Evolutionary conservation across 2,797 vertebrate genomes (phyloP).

Genomic region (Pterois miles): DNA sequence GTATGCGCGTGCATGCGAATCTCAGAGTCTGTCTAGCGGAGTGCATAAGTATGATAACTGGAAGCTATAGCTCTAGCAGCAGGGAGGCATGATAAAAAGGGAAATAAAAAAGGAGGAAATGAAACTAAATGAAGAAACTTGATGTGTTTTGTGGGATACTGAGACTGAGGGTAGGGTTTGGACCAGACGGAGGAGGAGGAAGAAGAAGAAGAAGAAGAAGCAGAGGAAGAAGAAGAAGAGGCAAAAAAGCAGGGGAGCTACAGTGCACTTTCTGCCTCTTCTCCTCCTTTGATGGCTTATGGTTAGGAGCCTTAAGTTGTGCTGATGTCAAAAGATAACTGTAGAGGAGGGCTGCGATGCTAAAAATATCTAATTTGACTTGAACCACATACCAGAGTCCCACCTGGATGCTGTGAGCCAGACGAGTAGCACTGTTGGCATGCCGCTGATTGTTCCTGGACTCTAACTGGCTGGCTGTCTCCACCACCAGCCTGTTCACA

Average conservation of each 20-base stretch:
- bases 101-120: constrained; percentile 27
- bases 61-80: constrained; percentile 12
- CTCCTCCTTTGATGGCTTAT: constrained; percentile 65
- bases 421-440: constrained; percentile 60
- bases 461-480: constrained; percentile 53
- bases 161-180: constrained; percentile 16
- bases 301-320: constrained; percentile 51
- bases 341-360: neutral
- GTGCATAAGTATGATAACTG: constrained; percentile 52
- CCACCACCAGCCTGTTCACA: constrained; percentile 35
- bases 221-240: constrained; percentile 45
- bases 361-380: constrained; percentile 39
- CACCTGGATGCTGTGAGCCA: constrained; percentile 77
- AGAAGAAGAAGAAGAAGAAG: constrained; percentile 37
- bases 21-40: constrained; percentile 21
- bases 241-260: constrained; percentile 13
- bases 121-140: constrained; percentile 41
- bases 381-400: constrained; percentile 26
- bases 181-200: neutral
- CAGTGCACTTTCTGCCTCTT: constrained; percentile 71
- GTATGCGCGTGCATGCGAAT: neutral
- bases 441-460: constrained; percentile 67
- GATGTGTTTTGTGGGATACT: constrained; percentile 26
- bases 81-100: constrained; percentile 18
- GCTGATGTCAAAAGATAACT: neutral